Evolutionary conservation across 2,888 invertebrate genomes (phyloP), one percentile per base, ranked within the genome.

Genomic region (Falcaria lacertinaria): DNA sequence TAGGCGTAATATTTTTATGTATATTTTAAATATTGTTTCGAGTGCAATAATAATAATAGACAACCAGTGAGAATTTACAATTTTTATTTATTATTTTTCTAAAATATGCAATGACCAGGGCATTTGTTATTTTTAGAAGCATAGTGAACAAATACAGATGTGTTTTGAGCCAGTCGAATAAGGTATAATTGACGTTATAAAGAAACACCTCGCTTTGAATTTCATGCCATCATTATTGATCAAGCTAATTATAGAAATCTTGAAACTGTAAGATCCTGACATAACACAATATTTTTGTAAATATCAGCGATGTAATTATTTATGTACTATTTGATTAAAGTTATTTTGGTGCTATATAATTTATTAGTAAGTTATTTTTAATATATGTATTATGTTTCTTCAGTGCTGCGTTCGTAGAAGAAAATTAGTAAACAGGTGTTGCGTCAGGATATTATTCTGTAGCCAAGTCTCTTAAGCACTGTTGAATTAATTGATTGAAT

Each of bases 381-480:
- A 28, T 28, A 28, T 11, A 28, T 28, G 28, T 28, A 28, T 28
- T 28, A 19, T 11, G 11, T 28, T 28, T 11, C 28, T 28, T 28
- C 28, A 11, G 3, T 11, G 28, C 11, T 11, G 11, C n/a, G 11
- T 3, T 7, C 11, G 7, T 11, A 11, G 3, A 22, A 22, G 22
- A 5, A 6, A 6, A 22, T 6, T 22, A 22, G 5, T 22, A 22
- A 22, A 22, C 22, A n/a, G n/a, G n/a, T 11, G 28, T 28, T 28
- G 11, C 11, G 54, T 60, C 58, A 55, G 52, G 49, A 51, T 44
- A 64, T 69, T 69, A 53, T 65, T 69, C 74, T 72, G 69, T 77
- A 74, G 75, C 64, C 78, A 79, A 74, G 1, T 28, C 67, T 64
- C 67, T 69, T 83, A 81, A 79, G 70, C 73, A 80, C 74, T 79